phyloP scores from a whole-genome alignment of 2,113 vertebrate species.

The Bujurquina vittata region DNA sequence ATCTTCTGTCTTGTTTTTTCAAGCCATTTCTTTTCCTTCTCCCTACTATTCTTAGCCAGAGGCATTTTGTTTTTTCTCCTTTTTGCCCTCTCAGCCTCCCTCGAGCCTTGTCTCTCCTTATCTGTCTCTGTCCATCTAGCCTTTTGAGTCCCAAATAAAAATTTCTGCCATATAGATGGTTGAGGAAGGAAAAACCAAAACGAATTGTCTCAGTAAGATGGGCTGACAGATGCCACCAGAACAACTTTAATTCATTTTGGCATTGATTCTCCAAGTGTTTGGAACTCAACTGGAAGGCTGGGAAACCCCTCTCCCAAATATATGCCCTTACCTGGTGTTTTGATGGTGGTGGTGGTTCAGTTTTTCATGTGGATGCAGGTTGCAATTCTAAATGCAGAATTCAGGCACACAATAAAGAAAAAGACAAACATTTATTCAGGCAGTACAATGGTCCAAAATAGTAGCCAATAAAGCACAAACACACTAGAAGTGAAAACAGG shows the following conservation, averaged over 20 bases:
- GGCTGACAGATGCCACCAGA: not conserved
- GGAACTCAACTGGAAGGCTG: not conserved
- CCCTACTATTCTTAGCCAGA: conserved; percentile 10
- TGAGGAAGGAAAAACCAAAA: not conserved
- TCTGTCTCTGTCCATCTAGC: conserved; percentile 6
- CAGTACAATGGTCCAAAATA: too few relatives aligned
- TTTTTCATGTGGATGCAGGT: too few relatives aligned
- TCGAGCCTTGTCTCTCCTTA: not conserved
- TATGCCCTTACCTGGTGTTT: not conserved
- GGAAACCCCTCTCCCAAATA: not conserved
- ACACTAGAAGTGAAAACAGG: too few relatives aligned
- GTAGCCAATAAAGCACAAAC: too few relatives aligned
- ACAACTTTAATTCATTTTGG: not conserved
- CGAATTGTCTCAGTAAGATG: not conserved
- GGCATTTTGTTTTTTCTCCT: not conserved
- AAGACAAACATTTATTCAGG: too few relatives aligned
- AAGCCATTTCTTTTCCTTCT: not conserved
- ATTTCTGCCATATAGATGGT: not conserved
- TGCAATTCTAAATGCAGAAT: too few relatives aligned
- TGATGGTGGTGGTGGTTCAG: not conserved
- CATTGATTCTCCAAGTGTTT: not conserved
- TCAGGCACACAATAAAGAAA: too few relatives aligned
- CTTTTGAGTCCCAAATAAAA: not conserved
- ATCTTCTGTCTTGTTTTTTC: conserved; percentile 19
- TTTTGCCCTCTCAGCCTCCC: conserved; percentile 10